Evolutionary conservation across 2,888 invertebrate genomes (phyloP), one percentile per base, ranked within the genome.

Genomic region (Lepidochitona cinerea): DNA sequence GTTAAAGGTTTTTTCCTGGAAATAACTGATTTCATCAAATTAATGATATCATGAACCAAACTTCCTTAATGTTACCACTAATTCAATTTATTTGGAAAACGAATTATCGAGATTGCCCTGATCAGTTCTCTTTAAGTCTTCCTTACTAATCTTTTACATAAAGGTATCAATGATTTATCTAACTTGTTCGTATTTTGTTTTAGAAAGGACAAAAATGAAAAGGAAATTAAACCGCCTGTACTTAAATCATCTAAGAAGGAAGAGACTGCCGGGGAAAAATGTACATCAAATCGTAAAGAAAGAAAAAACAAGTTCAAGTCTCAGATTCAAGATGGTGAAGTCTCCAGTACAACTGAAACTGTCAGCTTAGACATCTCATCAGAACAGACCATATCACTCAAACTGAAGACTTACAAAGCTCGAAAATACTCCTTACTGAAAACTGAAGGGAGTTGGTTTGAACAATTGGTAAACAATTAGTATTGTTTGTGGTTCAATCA

Each of bases 341-440:
- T 86, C 9, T 81, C 83, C 2, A 86, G 85, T 72, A 84, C 81
- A 0, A 83, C 83, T 3, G 52, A 75, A 64, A 37, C 6, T 49
- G n/a, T 64, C 64, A 69, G 41, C n/a, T n/a, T n/a, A n/a, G n/a
- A n/a, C n/a, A n/a, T n/a, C n/a, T 53, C 41, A 12, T 29, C 36
- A 23, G 18, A 67, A 71, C 79, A 36, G 23, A 26, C 73, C 52
- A 68, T 78, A 23, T 53, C 54, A 37, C 26, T 73, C 33, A 77
- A 81, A 70, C 78, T 83, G 26, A 75, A 72, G 33, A 54, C 72
- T 3, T 81, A 83, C 72, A 77, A 81, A 74, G 72, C 80, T n/a
- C 77, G 87, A 33, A 83, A 83, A 54, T 80, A 85, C 54, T 78
- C 86, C n/a, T 75, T 89, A 37, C 70, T 87, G 9, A 88, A 88